A percentile compares a stretch with the other conserved stretches of the same genome.
Conservation (phyloP, 2,113 vertebrate species). For the Neotoma lepida region DNA sequence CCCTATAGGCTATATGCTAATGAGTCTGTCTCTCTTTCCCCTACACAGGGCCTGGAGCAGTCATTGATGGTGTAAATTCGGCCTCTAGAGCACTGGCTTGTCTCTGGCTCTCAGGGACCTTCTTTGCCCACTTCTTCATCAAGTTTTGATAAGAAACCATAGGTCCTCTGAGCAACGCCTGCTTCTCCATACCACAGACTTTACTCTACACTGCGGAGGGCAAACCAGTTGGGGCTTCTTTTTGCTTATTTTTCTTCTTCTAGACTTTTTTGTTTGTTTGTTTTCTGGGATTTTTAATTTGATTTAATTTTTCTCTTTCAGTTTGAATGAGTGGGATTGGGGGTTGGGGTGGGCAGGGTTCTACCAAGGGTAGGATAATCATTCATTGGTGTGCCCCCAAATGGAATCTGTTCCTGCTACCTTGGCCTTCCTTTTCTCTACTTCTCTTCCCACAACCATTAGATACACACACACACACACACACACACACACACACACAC, state of each 20-base stretch:
- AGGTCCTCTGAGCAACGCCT: constrained; percentile 83
- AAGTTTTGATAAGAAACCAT: constrained; percentile 94
- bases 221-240: constrained; percentile 79
- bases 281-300: not conserved
- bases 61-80: constrained; percentile 91
- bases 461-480: no score
- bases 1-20: constrained; percentile 33
- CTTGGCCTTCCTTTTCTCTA: constrained; percentile 54
- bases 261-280: not conserved
- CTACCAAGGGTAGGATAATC: constrained; percentile 69
- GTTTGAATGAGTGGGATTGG: constrained; percentile 72
- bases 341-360: constrained; percentile 70
- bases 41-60: constrained; percentile 91
- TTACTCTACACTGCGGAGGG: constrained; percentile 86
- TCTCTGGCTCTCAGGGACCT: constrained; percentile 89
- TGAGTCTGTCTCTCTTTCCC: constrained; percentile 67
- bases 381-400: constrained; percentile 71
- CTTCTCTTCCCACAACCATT: not conserved
- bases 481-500: not conserved
- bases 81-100: constrained; percentile 86
- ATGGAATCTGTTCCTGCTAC: constrained; percentile 66
- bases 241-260: constrained; percentile 64
- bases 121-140: constrained; percentile 90
- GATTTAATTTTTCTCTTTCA: constrained; percentile 56
- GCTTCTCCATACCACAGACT: constrained; percentile 89